Percentiles rank a stretch among this genome's conserved stretches.
Evolutionary conservation across 2,113 vertebrate species (phyloP).

Genomic region (Orcinus orca): DNA sequence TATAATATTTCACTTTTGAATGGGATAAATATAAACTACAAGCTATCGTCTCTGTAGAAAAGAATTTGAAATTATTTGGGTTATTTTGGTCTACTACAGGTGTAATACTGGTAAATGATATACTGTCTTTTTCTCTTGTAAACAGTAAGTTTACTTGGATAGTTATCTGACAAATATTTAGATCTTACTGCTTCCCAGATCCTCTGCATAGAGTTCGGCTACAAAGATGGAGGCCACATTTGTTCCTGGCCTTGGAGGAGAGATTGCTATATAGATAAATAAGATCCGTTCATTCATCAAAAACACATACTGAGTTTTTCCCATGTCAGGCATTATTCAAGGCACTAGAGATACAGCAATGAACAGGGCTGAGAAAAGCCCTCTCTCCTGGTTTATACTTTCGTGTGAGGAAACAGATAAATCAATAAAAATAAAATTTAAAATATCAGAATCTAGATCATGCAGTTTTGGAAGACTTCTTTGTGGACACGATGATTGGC

Average conservation of each 20-base stretch:
- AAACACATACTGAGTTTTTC: background rate
- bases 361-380: background rate
- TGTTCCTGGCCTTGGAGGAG: background rate
- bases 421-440: background rate
- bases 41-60: background rate
- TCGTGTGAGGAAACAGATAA: background rate
- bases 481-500: background rate
- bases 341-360: background rate
- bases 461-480: background rate
- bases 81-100: background rate
- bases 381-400: background rate
- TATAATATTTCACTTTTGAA: background rate
- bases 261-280: background rate
- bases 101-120: background rate
- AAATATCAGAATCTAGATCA: background rate
- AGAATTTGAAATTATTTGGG: background rate
- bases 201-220: background rate
- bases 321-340: background rate
- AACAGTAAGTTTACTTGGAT: background rate
- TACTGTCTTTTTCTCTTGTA: background rate
- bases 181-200: background rate
- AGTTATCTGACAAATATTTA: background rate
- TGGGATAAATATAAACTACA: background rate
- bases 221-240: background rate
- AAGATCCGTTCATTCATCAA: background rate